Evolutionary conservation across 64 coral and sea anemone species (phyloP).

Genomic region (Montipora efflorescens): DNA sequence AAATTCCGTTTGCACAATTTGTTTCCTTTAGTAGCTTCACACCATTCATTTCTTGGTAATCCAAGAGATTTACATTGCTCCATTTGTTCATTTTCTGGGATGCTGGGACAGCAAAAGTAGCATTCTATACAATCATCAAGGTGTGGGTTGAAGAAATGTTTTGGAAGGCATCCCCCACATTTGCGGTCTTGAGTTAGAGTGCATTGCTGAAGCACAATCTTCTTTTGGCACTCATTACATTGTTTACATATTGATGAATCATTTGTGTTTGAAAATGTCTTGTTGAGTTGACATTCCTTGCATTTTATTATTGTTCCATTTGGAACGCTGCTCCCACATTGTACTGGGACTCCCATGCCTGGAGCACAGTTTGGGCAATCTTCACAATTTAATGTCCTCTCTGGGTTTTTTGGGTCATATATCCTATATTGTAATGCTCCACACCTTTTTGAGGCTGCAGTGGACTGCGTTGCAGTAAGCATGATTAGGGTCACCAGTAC

Average conservation of each 20-base stretch:
- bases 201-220: neutral
- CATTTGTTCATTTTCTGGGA: neutral
- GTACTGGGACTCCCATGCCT: neutral
- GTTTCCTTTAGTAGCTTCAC: neutral
- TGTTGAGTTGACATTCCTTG: neutral
- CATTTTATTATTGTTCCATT: neutral
- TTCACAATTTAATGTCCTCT: neutral
- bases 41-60: neutral
- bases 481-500: no score
- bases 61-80: slow-evolving; percentile 2
- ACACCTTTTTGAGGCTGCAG: neutral
- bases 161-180: neutral
- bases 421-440: neutral
- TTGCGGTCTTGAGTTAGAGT: neutral
- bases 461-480: neutral
- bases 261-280: slow-evolving; percentile 3
- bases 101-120: neutral
- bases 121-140: neutral
- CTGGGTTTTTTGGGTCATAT: no score
- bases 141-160: neutral
- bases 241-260: neutral
- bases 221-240: neutral
- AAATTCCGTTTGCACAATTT: neutral
- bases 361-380: slow-evolving; percentile 11
- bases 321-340: neutral